Evolutionary conservation across 2,797 vertebrate species (phyloP).

Genomic region (Takifugu ocellatus): DNA sequence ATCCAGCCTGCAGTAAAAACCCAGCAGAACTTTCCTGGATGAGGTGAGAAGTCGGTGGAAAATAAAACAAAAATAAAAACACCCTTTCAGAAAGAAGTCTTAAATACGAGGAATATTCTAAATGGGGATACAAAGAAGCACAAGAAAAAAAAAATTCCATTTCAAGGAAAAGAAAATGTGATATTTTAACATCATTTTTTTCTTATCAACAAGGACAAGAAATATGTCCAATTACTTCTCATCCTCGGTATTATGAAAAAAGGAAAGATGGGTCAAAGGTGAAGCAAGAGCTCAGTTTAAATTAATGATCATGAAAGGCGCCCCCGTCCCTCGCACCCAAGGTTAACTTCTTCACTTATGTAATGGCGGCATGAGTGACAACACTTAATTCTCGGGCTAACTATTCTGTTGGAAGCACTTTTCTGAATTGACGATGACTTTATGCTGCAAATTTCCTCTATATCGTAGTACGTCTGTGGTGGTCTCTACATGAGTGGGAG

Average conservation of each 20-base stretch:
- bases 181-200: too few species aligned
- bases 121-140: too few species aligned
- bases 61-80: too few species aligned
- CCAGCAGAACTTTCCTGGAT: not conserved
- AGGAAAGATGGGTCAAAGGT: constrained; percentile 5
- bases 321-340: constrained; percentile 13
- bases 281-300: constrained; percentile 5
- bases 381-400: constrained; percentile 14
- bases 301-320: constrained; percentile 24
- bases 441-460: constrained; percentile 2
- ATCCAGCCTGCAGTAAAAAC: constrained; percentile 11
- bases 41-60: not conserved
- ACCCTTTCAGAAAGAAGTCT: too few species aligned
- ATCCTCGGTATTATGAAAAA: not conserved
- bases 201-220: not conserved
- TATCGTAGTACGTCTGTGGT: not conserved
- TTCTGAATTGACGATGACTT: constrained; percentile 2
- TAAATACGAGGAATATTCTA: too few species aligned
- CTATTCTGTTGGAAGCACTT: not conserved
- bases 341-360: constrained; percentile 15
- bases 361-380: constrained; percentile 12
- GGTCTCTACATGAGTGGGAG: not conserved
- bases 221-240: not conserved
- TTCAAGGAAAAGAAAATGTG: too few species aligned
- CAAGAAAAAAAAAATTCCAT: too few species aligned